These are phyloP conservation scores for Euleptes europaea DNA, from an alignment of 2,113 vertebrate genomes.

Conservation along the genomic window DNA sequence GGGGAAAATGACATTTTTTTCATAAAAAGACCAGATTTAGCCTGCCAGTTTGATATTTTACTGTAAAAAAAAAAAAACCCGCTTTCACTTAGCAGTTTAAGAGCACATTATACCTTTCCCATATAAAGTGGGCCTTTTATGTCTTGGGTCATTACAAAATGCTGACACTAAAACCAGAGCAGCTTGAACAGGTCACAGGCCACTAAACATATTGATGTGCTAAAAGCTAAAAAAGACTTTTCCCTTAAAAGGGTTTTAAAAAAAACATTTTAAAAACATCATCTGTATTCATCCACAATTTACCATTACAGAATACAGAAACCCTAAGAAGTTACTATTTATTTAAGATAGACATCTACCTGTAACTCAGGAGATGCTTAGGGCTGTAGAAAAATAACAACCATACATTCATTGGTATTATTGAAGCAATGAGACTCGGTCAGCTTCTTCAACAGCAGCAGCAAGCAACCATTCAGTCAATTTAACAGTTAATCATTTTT, in stretches of 20 bases:
- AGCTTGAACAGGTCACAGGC: neutral
- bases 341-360: neutral
- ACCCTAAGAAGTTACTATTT: neutral
- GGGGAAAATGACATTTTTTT: neutral
- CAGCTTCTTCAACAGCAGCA: neutral
- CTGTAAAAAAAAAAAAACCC: no score
- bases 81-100: neutral
- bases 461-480: neutral
- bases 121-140: neutral
- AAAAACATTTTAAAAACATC: neutral
- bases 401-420: neutral
- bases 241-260: neutral
- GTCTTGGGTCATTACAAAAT: slow-evolving; percentile 14
- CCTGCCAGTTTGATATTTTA: neutral
- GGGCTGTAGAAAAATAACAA: neutral
- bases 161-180: neutral
- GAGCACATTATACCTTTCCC: neutral
- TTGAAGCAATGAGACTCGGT: neutral
- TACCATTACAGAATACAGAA: neutral
- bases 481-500: no score
- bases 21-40: neutral
- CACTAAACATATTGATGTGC: neutral
- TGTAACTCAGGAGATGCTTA: neutral
- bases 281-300: neutral
- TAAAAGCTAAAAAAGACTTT: neutral